A percentile compares a stretch with the other conserved stretches of the same genome.
These are phyloP conservation scores for Stenodera caucasica DNA, from an alignment of 2,888 invertebrate species.

Conservation along the genomic window DNA sequence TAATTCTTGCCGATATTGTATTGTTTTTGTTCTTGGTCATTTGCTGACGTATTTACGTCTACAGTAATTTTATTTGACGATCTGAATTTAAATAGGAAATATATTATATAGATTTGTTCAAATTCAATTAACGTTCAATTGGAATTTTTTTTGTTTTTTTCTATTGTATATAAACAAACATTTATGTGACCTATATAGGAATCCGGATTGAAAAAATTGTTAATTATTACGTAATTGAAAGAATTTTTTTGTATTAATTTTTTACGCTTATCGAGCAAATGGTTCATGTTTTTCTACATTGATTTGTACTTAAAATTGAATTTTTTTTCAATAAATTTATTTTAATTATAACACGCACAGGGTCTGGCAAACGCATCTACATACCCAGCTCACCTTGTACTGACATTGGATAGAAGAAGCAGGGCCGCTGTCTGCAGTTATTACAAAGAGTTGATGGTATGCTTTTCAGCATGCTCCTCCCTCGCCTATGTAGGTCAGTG, in stretches of 20 bases:
- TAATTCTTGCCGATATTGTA: not conserved
- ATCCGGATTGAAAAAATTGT: not conserved
- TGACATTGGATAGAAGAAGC: slow-evolving; percentile 51
- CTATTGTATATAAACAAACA: not conserved
- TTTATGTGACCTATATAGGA: not conserved
- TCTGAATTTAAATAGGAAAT: not conserved
- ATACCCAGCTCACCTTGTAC: slow-evolving; percentile 49
- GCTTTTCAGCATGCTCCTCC: slow-evolving; percentile 44
- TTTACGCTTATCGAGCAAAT: not conserved
- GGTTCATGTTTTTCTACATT: not conserved
- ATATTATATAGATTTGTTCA: not conserved
- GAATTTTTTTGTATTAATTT: not conserved
- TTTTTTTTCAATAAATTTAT: not conserved
- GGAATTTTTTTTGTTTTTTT: not conserved
- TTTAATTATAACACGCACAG: slow-evolving; percentile 35
- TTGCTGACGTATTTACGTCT: not conserved
- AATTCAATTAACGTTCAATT: not conserved
- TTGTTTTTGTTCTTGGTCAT: not conserved
- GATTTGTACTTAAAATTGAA: not conserved
- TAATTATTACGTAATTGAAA: not conserved
- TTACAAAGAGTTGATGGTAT: slow-evolving; percentile 44
- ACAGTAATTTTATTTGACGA: not conserved
- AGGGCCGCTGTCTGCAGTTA: slow-evolving; percentile 47
- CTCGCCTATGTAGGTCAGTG: slow-evolving; percentile 51
- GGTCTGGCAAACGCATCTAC: slow-evolving; percentile 42